Percentiles rank a stretch among this genome's conserved stretches.
These are phyloP conservation scores for Protomyctophum bolini DNA, from an alignment of 2,113 vertebrate species.

Conservation along the genomic window DNA sequence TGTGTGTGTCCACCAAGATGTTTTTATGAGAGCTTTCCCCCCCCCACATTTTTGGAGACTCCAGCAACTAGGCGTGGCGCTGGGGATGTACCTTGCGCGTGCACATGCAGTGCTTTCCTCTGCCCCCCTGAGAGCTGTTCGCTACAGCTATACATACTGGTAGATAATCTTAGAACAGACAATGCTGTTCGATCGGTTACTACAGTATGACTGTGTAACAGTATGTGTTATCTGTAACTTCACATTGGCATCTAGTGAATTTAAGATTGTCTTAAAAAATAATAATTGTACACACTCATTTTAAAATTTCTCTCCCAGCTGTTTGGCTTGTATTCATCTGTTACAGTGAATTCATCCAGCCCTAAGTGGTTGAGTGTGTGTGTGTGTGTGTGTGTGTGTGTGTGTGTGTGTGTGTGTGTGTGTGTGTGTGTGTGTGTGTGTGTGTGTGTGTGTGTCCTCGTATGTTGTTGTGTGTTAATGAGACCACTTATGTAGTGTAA, in stretches of 20 bases:
- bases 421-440: constrained; percentile 7
- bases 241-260: too few species aligned
- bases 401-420: constrained; percentile 1
- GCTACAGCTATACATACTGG: too few species aligned
- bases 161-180: background rate
- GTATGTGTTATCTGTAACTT: background rate
- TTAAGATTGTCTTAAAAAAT: too few species aligned
- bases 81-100: too few species aligned
- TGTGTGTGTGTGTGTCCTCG: background rate
- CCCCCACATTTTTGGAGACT: too few species aligned
- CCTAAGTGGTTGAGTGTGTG: background rate
- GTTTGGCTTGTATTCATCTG: background rate
- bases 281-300: background rate
- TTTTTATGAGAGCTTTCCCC: background rate
- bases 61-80: too few species aligned
- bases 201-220: background rate
- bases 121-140: too few species aligned
- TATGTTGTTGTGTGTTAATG: constrained; percentile 30
- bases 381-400: background rate
- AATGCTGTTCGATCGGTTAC: background rate
- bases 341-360: background rate
- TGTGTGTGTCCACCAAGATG: too few species aligned
- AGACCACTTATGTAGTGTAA: constrained; percentile 15
- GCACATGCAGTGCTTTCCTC: too few species aligned
- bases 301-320: background rate